Base-by-base conservation (phyloP, 2,797 vertebrate species). In the Chelon labrosus region DNA sequence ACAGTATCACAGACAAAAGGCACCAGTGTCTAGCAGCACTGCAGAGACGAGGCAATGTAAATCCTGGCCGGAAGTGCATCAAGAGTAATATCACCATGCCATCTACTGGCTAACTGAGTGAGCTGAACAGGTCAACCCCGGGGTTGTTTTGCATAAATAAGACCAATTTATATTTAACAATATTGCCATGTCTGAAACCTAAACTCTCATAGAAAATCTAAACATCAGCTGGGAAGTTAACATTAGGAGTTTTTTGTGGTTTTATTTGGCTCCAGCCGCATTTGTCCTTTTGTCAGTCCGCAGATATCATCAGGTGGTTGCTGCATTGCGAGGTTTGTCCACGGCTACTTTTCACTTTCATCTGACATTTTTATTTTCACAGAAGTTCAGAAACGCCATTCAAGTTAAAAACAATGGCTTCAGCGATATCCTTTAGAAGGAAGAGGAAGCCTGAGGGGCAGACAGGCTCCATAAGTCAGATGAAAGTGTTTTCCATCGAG, bases 21-120 rank as follows among this genome's bases (percentile, higher is more conserved):
- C 50, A n/a, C 20, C 11, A 7, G 41, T 31, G 50, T 31, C 53
- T 19, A 51, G 42, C 22, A 74, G 38, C 19, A 20, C 6, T 46
- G 20, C 2, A 47, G 22, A 53, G 11, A 52, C 11, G 8, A 53
- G 11, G 10, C 25, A 53, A 37, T 17, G 20, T 9, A n/a, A 10
- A 20, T 5, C 1, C 25, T 31, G 25, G 25, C 31, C 16, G 31
- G 13, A 7, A 19, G 5, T 10, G 10, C 2, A 6, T 37, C 35
- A 35, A 56, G 5, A 52, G 25, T 50, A 60, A 10, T 59, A 50
- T 50, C 42, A 12, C 51, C 25, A 35, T 39, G 60, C 46, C 70
- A 70, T 20, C 77, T 60, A 64, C 60, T 70, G 77, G 44, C 37
- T 51, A 12, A n/a, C 22, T 17, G n/a, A 42, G 11, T 53, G 11